Evolutionary conservation across 2,797 vertebrate species (phyloP), one percentile per base, ranked within the genome.

Genomic region (Cyprinella venusta): DNA sequence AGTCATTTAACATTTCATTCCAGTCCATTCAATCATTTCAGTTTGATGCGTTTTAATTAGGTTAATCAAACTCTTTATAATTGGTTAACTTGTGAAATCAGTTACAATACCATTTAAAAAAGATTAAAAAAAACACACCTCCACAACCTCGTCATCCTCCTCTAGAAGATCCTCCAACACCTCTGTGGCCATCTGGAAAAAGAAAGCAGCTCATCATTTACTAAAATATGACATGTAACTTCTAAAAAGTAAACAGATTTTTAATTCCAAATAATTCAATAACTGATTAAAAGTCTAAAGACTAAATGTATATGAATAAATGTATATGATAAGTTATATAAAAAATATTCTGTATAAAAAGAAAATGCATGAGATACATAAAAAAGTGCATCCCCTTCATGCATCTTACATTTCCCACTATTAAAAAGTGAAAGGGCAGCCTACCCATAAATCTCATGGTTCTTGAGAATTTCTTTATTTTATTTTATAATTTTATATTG

Each of bases 91-190:
- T 52, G 45, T 36, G 6, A 36, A 33, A 24, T 42, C 5, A 71
- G 19, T 77, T 76, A 82, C 64, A 8, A 26, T 38, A 56, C 9
- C 26, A 36, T 36, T 36, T 33, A 0, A 13, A 71, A 71, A 21
- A 9, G 4, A 59, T 56, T 45, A 0, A 30, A 15, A 48, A 5
- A 56, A 38, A 61, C 74, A 26, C 90, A 96, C 96, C 94, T 96
- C 95, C 68, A 96, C 92, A 13, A 96, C 95, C 89, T 96, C 95
- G 56, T 96, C 95, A 68, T 96, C 95, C 81, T 96, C 95, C 71
- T 96, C 95, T 74, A 96, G 87, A 26, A 96, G 93, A 72, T 92
- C 90, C 87, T 96, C 96, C 82, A 96, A 87, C 59, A 96, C 94
- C 33, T 95, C 95, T 10, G 92, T 92, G 0, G 94, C 93, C 87